Evolutionary conservation across 2,113 vertebrate species (phyloP), one percentile per base, ranked within the genome.

Genomic region (Pelodiscus sinensis): DNA sequence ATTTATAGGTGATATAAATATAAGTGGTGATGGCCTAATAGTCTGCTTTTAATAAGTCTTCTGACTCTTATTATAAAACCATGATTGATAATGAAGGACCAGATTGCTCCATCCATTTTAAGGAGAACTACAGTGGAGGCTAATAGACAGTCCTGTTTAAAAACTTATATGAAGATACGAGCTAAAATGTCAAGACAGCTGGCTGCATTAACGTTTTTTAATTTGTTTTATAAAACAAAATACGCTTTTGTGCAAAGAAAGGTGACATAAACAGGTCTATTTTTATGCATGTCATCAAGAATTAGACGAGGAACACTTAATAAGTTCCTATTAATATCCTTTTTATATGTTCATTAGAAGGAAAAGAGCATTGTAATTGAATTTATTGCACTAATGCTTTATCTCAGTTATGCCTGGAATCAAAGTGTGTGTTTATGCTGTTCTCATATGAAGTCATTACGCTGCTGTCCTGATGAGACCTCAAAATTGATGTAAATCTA

Each of bases 381-480:
- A 10, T 82, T 62, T 94, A 55, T 57, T 9, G 1, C 86, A 87
- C 56, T 77, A 92, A 90, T 96, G 94, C 80, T 51, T 88, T 92
- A 51, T 92, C 25, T 91, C 35, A 31, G 21, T 92, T 87, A 57
- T 86, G 22, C 75, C 79, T 93, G 52, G 35, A 91, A 84, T n/a
- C 8, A 93, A 91, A 90, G 81, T 82, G 77, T 89, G 92, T 88
- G 55, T 84, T 92, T 93, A 55, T 1, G 58, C 31, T n/a, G 35
- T 1, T 1, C n/a, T 88, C 44, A 81, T 38, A 92, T 81, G 13
- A 93, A 92, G 52, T 71, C 19, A 38, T 57, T 85, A 62, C 3
- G 62, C 81, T 87, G n/a, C 71, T 82, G 31, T 85, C 71, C 31
- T 92, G 55, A 79, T 24, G 84, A 65, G 18, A 58, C 16, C 88